Conservation (phyloP, 2,888 invertebrate species). For the Chloroclysta siterata region DNA sequence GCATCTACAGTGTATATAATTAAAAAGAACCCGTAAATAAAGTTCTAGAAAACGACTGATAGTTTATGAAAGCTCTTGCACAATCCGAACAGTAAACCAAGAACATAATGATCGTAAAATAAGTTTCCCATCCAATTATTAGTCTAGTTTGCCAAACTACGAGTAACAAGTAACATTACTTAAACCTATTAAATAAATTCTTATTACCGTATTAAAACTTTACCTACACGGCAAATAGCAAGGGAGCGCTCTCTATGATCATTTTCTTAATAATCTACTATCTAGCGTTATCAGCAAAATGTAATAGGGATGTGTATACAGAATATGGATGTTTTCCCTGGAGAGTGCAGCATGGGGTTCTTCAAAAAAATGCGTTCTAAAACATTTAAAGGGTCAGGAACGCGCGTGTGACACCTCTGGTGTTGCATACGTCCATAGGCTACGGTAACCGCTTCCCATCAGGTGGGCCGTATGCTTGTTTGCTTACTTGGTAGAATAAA, state of each 20-base stretch:
- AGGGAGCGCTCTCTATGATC: conserved; percentile 19
- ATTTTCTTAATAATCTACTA: conserved; percentile 19
- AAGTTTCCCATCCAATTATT: conserved; percentile 23
- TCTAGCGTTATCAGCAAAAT: conserved; percentile 11
- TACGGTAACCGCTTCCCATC: no score
- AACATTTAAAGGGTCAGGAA: no score
- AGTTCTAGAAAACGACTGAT: neutral
- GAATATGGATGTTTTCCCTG: neutral
- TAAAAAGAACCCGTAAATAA: neutral
- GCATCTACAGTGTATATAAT: no score
- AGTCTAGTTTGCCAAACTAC: conserved; percentile 21
- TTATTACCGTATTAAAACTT: conserved; percentile 41
- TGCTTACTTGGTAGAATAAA: no score
- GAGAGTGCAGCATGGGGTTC: no score
- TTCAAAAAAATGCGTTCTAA: no score
- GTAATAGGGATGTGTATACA: neutral
- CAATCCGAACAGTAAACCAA: conserved; percentile 11
- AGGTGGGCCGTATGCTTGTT: no score
- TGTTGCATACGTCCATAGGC: no score
- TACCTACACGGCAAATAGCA: conserved; percentile 33
- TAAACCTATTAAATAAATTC: conserved; percentile 38
- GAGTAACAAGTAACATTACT: conserved; percentile 28
- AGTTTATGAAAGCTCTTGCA: conserved; percentile 1
- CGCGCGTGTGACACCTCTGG: no score
- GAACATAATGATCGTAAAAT: conserved; percentile 18